These are phyloP conservation scores for Phoeniculus purpureus DNA, from an alignment of 2,797 vertebrate genomes.

Conservation along the genomic window DNA sequence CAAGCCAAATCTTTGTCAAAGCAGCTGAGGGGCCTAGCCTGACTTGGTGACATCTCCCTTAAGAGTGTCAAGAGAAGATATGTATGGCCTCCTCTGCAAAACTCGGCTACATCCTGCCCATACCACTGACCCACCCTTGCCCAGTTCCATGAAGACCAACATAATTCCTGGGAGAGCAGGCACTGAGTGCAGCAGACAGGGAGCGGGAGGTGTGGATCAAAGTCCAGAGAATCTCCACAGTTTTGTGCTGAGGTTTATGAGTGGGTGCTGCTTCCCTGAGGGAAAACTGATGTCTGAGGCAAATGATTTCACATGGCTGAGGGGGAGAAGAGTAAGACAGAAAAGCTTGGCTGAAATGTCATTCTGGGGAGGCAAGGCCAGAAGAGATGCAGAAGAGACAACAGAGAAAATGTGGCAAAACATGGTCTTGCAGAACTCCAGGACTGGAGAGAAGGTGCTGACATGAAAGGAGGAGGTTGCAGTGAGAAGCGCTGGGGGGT, in stretches of 20 bases:
- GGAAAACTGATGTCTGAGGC: neutral
- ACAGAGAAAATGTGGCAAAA: neutral
- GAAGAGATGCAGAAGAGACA: neutral
- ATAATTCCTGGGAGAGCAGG: neutral
- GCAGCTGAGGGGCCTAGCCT: no score
- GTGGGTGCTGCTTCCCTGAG: neutral
- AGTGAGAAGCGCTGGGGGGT: fast-evolving
- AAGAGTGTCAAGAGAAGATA: neutral
- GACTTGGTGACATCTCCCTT: fast-evolving
- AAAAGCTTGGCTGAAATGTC: neutral
- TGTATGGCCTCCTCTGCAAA: neutral
- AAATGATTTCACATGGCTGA: neutral
- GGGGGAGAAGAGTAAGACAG: fast-evolving
- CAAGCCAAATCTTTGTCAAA: neutral
- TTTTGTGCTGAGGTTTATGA: neutral
- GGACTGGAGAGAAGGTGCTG: neutral
- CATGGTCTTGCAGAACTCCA: neutral
- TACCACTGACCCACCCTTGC: neutral
- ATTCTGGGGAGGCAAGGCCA: neutral
- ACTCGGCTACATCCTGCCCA: fast-evolving
- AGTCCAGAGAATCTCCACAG: fast-evolving
- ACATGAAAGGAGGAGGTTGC: fast-evolving
- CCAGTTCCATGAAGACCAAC: fast-evolving
- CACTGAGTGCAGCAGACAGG: fast-evolving
- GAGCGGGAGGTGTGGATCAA: fast-evolving